Evolutionary conservation across 2,113 vertebrate genomes (phyloP).

Genomic region (Serilophus lunatus): DNA sequence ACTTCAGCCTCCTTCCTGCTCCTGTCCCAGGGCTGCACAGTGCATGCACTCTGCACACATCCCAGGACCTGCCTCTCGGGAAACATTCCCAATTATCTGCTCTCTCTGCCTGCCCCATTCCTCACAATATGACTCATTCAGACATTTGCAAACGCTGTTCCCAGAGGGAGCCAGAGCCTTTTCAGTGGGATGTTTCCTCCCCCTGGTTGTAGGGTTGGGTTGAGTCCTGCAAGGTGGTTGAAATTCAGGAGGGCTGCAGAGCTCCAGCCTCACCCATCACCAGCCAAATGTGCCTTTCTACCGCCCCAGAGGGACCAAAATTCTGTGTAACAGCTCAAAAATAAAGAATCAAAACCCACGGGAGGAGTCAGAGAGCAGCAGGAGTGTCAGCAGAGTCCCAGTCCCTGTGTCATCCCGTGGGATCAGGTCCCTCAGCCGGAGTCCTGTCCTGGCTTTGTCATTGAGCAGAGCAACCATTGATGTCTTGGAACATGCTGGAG

Average conservation of each 20-base stretch:
- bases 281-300: neutral
- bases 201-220: neutral
- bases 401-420: neutral
- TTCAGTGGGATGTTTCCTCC: neutral
- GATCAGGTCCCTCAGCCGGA: neutral
- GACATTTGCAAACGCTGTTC: neutral
- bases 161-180: neutral
- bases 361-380: neutral
- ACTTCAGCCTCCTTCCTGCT: neutral
- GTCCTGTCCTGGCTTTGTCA: neutral
- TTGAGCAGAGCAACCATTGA: neutral
- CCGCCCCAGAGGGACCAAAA: neutral
- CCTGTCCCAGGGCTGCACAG: neutral
- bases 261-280: neutral
- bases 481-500: neutral
- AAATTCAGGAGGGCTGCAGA: neutral
- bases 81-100: neutral
- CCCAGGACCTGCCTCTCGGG: neutral
- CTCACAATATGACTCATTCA: neutral
- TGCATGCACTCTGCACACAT: neutral
- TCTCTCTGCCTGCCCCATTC: neutral
- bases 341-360: neutral
- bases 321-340: neutral
- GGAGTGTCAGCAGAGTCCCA: fast-evolving
- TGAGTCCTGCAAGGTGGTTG: neutral